Base-by-base conservation (phyloP, 2,888 invertebrate genomes). In the Andrena praecox region DNA sequence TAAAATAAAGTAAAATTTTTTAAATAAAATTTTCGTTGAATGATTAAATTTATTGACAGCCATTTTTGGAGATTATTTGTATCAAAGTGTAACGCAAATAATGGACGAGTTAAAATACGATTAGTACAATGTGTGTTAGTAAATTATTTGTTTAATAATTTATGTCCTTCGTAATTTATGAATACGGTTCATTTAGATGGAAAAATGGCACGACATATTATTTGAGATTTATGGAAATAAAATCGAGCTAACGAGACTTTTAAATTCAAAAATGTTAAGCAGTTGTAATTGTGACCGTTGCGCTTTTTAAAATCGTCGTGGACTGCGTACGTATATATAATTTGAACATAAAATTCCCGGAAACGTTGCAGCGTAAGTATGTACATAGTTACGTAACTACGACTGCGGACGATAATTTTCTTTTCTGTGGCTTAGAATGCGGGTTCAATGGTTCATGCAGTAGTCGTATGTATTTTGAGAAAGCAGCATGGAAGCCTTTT, bases 381-480 rank as follows among this genome's bases (percentile, higher is more conserved):
- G 42, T 4, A 16, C 42, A 16, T 42, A 42, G 16, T 42, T 42
- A 48, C 16, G 20, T 60, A 59, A 66, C 29, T 20, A 29, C 24
- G 50, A 20, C 59, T 10, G 20, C 31, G n/a, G 31, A 48, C 48
- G 12, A 56, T 60, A 42, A 62, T 33, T 62, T 62, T 42, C 4
- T 16, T 66, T 67, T 67, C 54, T 20, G 31, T n/a, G 20, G 33
- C 10, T 35, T 33, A 8, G 24, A 63, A 74, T 16, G 52, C 60
- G 24, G 52, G 35, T 7, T 42, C 16, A 42, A 5, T 16, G 42
- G 42, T 42, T 54, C 35, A 29, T 20, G 10, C 16, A n/a, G 52
- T 31, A 12, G 48, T 68, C 62, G 67, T 63, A 68, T 67, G 73
- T 62, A 74, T 78, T 74, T 68, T n/a, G 27, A 56, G 60, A 62